Conservation (phyloP, 2,113 vertebrate genomes). For the Beaufortia kweichowensis region DNA sequence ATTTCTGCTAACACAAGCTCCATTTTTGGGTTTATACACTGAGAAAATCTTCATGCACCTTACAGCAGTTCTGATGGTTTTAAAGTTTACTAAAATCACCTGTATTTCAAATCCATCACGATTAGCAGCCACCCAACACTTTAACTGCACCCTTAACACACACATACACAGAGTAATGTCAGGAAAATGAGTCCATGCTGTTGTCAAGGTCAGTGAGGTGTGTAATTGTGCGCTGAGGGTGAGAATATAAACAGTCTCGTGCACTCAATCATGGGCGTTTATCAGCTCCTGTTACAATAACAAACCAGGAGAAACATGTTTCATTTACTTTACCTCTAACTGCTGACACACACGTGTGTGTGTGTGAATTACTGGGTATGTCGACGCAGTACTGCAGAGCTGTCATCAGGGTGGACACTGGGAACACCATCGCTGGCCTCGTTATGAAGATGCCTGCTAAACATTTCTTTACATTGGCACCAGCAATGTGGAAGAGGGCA, state of each 20-base stretch:
- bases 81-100: too few species aligned
- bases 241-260: conserved; percentile 20
- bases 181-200: conserved; percentile 29
- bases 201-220: conserved; percentile 24
- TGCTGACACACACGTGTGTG: neutral
- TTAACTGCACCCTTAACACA: neutral
- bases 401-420: too few species aligned
- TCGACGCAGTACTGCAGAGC: neutral
- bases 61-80: too few species aligned
- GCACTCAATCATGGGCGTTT: neutral
- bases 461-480: too few species aligned
- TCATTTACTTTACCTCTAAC: conserved; percentile 14
- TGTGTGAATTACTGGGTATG: neutral
- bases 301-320: conserved; percentile 7
- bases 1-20: too few species aligned
- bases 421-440: too few species aligned
- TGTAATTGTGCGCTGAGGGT: conserved; percentile 21
- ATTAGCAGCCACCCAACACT: conserved; percentile 52
- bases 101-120: too few species aligned
- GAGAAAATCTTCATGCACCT: too few species aligned
- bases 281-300: conserved; percentile 19
- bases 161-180: neutral
- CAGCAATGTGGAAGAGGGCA: too few species aligned
- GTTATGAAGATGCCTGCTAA: too few species aligned
- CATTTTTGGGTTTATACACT: too few species aligned